Evolutionary conservation across 2,797 vertebrate genomes (phyloP), one percentile per base, ranked within the genome.

Genomic region (Characodon lateralis): DNA sequence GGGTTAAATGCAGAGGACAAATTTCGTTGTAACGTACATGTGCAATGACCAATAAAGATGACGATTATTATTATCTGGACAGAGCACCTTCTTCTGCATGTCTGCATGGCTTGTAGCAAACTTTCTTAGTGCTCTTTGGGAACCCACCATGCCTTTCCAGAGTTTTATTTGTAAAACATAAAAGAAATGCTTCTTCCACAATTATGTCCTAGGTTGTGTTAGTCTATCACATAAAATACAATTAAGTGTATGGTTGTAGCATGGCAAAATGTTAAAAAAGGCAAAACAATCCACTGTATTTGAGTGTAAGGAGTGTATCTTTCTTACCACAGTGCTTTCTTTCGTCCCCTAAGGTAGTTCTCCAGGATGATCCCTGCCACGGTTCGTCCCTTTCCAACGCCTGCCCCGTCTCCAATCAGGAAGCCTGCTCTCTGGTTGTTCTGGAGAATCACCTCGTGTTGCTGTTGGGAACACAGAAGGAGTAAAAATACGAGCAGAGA

Each of bases 321-420:
- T 1, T 75, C 96, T 96, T 90, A 99, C 98, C 98, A 99, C 89
- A 99, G 89, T 82, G 98, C 87, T 95, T 98, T 99, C 88, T 96
- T 99, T 81, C 98, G 95, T 91, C 97, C 97, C 79, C 95, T 97
- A 74, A 97, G 92, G 88, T 94, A 96, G 87, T 98, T 99, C 88
- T 99, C 97, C 78, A 98, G 91, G 84, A 99, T 99, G 92, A 99
- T 97, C 78, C 98, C 98, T 0, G 98, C 98, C 84, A 99, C 97
- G 0, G 98, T 99, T 79, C 98, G 97, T 71, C 98, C 98, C 90
- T 99, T 99, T 61, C 98, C 98, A 0, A 99, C 98, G 0, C 98
- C 98, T 0, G 98, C 98, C 0, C 98, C 98, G 0, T 99, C 98
- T 10, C 98, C 98, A 0, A 99, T 98, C 80, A 99, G 96, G 90